Percentiles rank a stretch among this genome's conserved stretches.
These are phyloP conservation scores for Litocranius walleri DNA, from an alignment of 2,113 vertebrate genomes.

Conservation along the genomic window DNA sequence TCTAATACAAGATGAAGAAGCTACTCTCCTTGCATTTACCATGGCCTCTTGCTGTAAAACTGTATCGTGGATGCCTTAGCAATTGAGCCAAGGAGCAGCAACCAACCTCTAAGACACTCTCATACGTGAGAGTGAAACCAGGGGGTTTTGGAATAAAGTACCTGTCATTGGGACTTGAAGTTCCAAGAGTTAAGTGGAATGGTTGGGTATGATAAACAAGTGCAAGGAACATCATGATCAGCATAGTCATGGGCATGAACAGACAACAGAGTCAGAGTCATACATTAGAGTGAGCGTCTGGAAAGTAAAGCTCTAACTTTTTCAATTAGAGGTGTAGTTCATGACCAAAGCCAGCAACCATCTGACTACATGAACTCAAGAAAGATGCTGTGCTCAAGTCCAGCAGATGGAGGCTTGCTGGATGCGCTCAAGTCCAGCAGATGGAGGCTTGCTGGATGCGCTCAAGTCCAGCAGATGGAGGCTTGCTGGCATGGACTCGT, in stretches of 20 bases:
- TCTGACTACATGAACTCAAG: neutral
- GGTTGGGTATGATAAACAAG: neutral
- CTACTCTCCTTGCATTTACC: neutral
- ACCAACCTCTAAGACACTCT: neutral
- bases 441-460: neutral
- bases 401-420: neutral
- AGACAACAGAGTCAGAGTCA: neutral
- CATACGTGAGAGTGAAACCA: neutral
- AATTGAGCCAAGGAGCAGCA: neutral
- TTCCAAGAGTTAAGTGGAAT: neutral
- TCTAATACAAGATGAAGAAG: neutral
- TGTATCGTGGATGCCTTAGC: fast-evolving
- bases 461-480: neutral
- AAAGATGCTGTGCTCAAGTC: neutral
- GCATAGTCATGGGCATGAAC: neutral
- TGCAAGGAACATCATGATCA: neutral
- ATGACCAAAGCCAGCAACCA: neutral
- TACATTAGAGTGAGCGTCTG: neutral
- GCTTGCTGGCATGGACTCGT: neutral
- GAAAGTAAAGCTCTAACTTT: neutral
- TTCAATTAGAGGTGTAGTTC: neutral
- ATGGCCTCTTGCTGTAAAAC: neutral
- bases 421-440: neutral
- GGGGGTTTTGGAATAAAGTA: neutral
- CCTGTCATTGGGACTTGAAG: neutral